Conservation (phyloP, 2,113 vertebrate species). For the Herpetotheres cachinnans region DNA sequence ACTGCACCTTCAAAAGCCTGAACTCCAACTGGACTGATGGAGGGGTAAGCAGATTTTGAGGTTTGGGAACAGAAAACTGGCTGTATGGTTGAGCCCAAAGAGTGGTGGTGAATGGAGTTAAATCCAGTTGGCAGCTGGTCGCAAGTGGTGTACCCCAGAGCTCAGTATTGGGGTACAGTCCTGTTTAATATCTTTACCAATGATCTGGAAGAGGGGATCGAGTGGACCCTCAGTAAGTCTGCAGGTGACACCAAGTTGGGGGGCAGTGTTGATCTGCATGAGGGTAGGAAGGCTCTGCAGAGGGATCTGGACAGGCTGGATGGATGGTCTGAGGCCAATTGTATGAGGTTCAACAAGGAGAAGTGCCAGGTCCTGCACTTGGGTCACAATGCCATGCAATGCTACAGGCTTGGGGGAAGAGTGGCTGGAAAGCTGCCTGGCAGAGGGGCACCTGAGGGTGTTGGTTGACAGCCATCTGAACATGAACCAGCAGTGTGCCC, state of each 20-base stretch:
- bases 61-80: not conserved
- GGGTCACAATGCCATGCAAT: not conserved
- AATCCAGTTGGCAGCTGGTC: not conserved
- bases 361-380: not conserved
- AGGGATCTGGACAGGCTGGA: not conserved
- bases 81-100: not conserved
- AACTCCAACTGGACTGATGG: not conserved
- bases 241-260: not conserved
- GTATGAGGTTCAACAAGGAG: not conserved
- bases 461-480: not conserved
- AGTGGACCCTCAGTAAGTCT: too few species aligned
- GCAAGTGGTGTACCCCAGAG: not conserved
- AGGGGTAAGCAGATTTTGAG: not conserved
- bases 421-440: not conserved
- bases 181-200: not conserved
- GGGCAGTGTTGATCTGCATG: not conserved
- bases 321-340: rapidly evolving
- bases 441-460: not conserved
- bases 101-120: not conserved
- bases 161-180: not conserved
- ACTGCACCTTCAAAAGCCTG: not conserved
- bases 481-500: not conserved
- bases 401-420: not conserved
- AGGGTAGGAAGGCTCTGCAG: not conserved
- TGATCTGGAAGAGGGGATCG: not conserved